These are phyloP conservation scores for Oriolus oriolus DNA, from an alignment of 2,113 vertebrate genomes.

Conservation along the genomic window DNA sequence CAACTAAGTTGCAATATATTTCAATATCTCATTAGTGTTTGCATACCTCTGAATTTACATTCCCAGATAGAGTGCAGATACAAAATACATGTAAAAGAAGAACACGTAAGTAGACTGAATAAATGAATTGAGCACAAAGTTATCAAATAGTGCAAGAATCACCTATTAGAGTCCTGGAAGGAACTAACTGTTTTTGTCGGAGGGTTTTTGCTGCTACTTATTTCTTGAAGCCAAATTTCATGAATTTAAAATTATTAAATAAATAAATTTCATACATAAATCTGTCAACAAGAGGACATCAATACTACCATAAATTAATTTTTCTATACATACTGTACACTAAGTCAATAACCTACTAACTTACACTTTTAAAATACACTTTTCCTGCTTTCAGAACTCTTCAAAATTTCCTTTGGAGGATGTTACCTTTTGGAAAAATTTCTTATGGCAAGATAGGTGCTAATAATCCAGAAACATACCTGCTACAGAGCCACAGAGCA, in stretches of 20 bases:
- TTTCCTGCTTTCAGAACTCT: background rate
- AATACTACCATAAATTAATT: background rate
- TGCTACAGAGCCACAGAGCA: background rate
- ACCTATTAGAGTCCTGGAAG: background rate
- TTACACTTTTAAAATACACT: background rate
- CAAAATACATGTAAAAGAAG: background rate
- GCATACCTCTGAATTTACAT: background rate
- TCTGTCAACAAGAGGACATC: background rate
- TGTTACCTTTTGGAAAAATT: background rate
- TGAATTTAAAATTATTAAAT: background rate
- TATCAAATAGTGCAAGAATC: background rate
- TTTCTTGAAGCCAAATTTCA: background rate
- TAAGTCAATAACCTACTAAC: background rate
- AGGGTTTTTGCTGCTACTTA: background rate
- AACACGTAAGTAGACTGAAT: background rate
- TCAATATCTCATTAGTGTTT: background rate
- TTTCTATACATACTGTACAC: background rate
- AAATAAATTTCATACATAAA: background rate
- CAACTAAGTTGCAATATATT: background rate
- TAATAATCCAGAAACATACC: conserved; percentile 34
- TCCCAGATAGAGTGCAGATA: background rate
- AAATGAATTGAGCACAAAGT: background rate
- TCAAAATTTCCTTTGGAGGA: background rate
- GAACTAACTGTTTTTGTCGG: background rate
- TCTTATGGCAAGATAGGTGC: background rate